A percentile compares a stretch with the other conserved stretches of the same genome.
phyloP scores from a whole-genome alignment of 2,797 vertebrate species.

The Pseudopleuronectes americanus region DNA sequence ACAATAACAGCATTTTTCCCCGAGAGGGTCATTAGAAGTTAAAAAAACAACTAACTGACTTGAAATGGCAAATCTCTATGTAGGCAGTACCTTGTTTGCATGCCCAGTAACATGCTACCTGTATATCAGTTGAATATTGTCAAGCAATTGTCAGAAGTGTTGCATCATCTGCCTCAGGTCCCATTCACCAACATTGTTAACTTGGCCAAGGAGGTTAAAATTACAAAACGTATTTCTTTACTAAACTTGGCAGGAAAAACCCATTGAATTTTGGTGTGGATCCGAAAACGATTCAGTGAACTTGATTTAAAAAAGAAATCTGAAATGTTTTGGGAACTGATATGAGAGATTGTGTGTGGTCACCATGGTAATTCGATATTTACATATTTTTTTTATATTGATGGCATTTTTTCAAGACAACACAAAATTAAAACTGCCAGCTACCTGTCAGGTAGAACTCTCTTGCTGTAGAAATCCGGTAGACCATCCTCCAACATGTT shows the following conservation, averaged over 20 bases:
- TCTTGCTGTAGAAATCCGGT: constrained; percentile 93
- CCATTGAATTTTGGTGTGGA: too few relatives aligned
- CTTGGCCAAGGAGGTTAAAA: too few relatives aligned
- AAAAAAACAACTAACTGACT: not conserved
- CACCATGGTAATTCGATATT: not conserved
- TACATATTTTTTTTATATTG: too few relatives aligned
- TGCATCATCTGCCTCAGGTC: not conserved
- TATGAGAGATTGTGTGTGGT: not conserved
- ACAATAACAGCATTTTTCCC: not conserved
- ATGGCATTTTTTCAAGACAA: not conserved
- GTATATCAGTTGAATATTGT: not conserved
- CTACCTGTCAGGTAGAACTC: constrained; percentile 90
- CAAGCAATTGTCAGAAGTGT: not conserved
- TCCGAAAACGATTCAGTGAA: too few relatives aligned
- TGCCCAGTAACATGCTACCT: not conserved
- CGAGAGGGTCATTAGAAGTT: not conserved
- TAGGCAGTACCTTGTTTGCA: not conserved
- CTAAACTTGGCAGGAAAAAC: too few relatives aligned
- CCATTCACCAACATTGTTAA: not conserved
- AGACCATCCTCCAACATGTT: constrained; percentile 89
- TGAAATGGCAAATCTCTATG: not conserved
- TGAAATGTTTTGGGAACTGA: too few relatives aligned
- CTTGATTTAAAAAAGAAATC: too few relatives aligned
- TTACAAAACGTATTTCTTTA: not conserved
- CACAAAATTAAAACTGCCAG: constrained; percentile 1